Evolutionary conservation across 2,797 vertebrate species (phyloP), one percentile per base, ranked within the genome.

Genomic region (Darevskia mixta): DNA sequence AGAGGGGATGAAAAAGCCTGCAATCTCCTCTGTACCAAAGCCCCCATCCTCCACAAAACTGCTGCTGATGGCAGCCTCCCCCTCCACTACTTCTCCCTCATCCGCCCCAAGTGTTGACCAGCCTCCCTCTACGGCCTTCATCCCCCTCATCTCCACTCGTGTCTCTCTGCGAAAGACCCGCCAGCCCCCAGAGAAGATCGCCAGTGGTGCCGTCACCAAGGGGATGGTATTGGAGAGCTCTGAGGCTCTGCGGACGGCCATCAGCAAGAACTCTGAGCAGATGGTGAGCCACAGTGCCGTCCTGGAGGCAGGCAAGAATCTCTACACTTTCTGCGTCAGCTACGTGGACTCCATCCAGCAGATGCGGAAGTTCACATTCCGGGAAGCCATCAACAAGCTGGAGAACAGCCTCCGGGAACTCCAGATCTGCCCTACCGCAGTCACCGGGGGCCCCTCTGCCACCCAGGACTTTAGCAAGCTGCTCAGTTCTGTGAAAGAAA

Each of bases 261-360:
- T 99, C 92, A 98, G 95, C 94, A 98, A 97, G 89, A 98, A 98
- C 97, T 98, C 98, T 0, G 99, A 99, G 94, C 98, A 99, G 92
- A 98, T 98, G 88, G 98, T 98, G 27, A 99, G 98, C 97, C 99
- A 99, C 94, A 98, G 98, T 0, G 98, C 98, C 0, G 99, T 99
- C 91, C 95, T 99, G 79, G 99, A 99, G 95, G 99, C 99, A 0
- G 98, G 98, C 94, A 99, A 99, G 94, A 99, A 99, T 97, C 98
- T 99, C 90, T 98, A 98, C 77, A 98, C 98, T 20, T 98, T 98
- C 97, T 99, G 99, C 0, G 95, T 97, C 92, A 98, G 98, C 96
- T 99, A 98, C 0, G 99, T 99, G 86, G 99, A 99, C 96, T 99
- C 98, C 95, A 99, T 99, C 94, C 99, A 99, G 96, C 99, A 99